Evolutionary conservation across 2,113 vertebrate genomes (phyloP).

Genomic region (Syngnathus floridae): DNA sequence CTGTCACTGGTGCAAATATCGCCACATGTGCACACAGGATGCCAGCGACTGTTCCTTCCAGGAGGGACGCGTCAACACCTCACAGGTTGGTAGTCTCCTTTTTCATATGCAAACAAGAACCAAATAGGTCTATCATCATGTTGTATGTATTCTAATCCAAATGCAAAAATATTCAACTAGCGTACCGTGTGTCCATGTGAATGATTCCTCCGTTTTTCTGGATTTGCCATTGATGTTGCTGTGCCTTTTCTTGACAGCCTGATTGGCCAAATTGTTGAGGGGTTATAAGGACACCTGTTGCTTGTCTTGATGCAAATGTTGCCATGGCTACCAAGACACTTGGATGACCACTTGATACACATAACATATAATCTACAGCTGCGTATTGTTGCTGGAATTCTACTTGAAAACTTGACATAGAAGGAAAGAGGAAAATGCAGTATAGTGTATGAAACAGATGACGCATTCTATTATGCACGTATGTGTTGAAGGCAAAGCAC

Average conservation of each 20-base stretch:
- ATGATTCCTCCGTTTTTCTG: not conserved
- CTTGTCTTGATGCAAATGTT: slow-evolving; percentile 25
- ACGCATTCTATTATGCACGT: not conserved
- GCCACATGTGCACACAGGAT: slow-evolving; percentile 92
- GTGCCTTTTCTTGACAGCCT: not conserved
- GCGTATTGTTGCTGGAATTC: not conserved
- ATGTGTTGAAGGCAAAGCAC: not conserved
- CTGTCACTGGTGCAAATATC: slow-evolving; percentile 97
- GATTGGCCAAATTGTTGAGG: not conserved
- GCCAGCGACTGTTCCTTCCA: slow-evolving; percentile 89
- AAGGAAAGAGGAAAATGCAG: not conserved
- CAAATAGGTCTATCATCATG: not conserved
- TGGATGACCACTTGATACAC: slow-evolving; percentile 23
- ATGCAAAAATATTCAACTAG: not conserved
- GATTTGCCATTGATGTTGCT: not conserved
- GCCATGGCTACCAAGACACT: slow-evolving; percentile 47
- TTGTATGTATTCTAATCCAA: not conserved
- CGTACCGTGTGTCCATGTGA: not conserved
- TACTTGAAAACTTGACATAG: not conserved
- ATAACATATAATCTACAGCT: not conserved
- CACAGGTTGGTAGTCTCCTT: slow-evolving; percentile 72
- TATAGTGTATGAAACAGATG: not conserved
- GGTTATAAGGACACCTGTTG: not conserved
- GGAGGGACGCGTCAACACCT: slow-evolving; percentile 87
- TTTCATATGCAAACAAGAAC: slow-evolving; percentile 1